Evolutionary conservation across 2,888 invertebrate species (phyloP), one percentile per base, ranked within the genome.

Genomic region (Globia sparganii): DNA sequence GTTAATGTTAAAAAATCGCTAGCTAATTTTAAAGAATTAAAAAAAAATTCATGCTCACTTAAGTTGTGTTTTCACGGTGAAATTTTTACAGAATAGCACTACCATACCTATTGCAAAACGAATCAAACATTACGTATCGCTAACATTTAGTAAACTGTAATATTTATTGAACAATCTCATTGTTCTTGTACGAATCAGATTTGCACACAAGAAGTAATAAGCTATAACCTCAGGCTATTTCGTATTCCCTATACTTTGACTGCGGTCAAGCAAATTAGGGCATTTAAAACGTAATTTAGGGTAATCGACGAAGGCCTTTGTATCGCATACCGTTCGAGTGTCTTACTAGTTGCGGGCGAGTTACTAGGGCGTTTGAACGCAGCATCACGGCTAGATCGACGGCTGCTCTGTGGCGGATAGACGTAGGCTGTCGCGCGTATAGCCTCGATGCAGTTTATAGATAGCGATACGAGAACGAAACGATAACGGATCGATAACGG

Each of bases 271-370:
- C 71, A 85, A 88, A 85, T 88, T 88, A 85, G 85, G 75, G 75
- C 82, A 83, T 88, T 89, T 85, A 87, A 85, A 84, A 86, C 56
- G 65, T 83, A 86, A 87, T 87, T 78, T 85, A 81, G 87, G 80
- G 88, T 88, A 89, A 91, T 88, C 84, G 82, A 28, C 75, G 65
- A 79, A 71, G 72, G 77, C 71, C 85, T 83, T 89, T 90, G 88
- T 90, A 87, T 86, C 77, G 84, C 88, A 87, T 90, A 85, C 89
- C 86, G 82, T 86, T 86, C 78, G 83, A 86, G 73, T 88, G 89
- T 89, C 83, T 90, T 88, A 88, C 88, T 87, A 87, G 81, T 83
- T 40, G 59, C 71, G 13, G 69, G 76, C 59, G 81, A 74, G 83
- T 83, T 80, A 83, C 77, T 79, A 75, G 37, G 59, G 62, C 82